Percentiles rank a stretch among this genome's conserved stretches.
Conservation (phyloP, 2,888 invertebrate genomes). For the Drosophila monieri region DNA sequence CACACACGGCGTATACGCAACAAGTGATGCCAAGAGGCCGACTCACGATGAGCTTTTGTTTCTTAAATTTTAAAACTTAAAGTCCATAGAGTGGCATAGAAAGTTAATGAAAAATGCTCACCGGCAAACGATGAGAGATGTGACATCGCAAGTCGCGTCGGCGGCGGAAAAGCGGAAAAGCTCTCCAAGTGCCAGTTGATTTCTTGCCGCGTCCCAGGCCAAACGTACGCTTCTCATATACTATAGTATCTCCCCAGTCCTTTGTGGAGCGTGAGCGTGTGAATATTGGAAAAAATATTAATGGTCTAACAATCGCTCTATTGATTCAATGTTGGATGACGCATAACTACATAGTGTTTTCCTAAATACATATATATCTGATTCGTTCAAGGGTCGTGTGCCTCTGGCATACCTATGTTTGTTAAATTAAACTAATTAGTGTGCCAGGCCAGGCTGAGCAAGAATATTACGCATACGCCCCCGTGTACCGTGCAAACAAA, state of each 20-base stretch:
- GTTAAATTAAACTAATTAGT: slow-evolving; percentile 34
- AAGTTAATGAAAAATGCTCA: slow-evolving; percentile 64
- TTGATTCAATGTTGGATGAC: slow-evolving; percentile 26
- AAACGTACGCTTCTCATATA: slow-evolving; percentile 46
- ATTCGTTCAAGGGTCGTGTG: slow-evolving; percentile 1
- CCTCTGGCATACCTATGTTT: slow-evolving; percentile 1
- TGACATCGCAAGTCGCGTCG: slow-evolving; percentile 38
- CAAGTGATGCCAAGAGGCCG: slow-evolving; percentile 61
- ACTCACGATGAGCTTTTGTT: slow-evolving; percentile 10
- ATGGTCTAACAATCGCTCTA: slow-evolving; percentile 21
- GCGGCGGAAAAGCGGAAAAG: slow-evolving; percentile 57
- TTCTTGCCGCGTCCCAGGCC: slow-evolving; percentile 64
- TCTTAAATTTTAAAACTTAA: slow-evolving; percentile 45
- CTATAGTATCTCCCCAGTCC: background rate
- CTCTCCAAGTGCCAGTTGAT: slow-evolving; percentile 68
- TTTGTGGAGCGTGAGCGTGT: slow-evolving; percentile 25
- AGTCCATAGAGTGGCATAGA: slow-evolving; percentile 56
- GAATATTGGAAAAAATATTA: slow-evolving; percentile 38
- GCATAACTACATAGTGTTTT: slow-evolving; percentile 16
- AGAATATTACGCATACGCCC: slow-evolving; percentile 43
- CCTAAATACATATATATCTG: slow-evolving; percentile 1
- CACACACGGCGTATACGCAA: slow-evolving; percentile 74
- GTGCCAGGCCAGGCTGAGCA: slow-evolving; percentile 12
- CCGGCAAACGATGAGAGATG: slow-evolving; percentile 44
- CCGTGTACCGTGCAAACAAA: slow-evolving; percentile 9